Evolutionary conservation across 2,888 invertebrate genomes (phyloP).

Genomic region (Synanthedon myopaeformis): DNA sequence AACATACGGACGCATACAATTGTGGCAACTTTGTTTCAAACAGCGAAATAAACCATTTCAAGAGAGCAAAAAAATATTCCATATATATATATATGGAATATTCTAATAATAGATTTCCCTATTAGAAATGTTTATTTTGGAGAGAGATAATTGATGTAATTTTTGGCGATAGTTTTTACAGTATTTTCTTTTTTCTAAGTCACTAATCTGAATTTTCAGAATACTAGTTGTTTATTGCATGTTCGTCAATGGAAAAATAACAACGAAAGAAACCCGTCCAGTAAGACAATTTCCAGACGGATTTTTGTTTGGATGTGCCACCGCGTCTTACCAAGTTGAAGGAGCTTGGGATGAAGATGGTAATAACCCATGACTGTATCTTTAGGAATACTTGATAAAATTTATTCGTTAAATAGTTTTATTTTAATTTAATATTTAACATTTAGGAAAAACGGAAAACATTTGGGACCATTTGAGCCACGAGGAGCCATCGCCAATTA

Average conservation of each 20-base stretch:
- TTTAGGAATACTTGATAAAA: too few species aligned
- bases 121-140: too few species aligned
- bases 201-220: neutral
- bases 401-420: neutral
- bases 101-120: too few species aligned
- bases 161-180: too few species aligned
- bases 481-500: conserved; percentile 45
- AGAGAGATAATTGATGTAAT: too few species aligned
- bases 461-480: conserved; percentile 75
- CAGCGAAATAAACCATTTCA: too few species aligned
- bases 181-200: too few species aligned
- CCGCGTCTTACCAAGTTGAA: conserved; percentile 21
- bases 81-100: too few species aligned
- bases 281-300: conserved; percentile 13
- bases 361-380: neutral
- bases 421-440: neutral
- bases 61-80: too few species aligned
- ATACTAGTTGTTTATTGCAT: neutral
- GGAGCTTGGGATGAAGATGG: conserved; percentile 21
- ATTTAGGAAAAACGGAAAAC: conserved; percentile 62
- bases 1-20: too few species aligned
- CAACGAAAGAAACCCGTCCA: neutral
- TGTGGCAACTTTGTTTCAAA: too few species aligned
- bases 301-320: conserved; percentile 19
- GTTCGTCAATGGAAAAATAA: neutral